Base-by-base conservation (phyloP, 2,797 vertebrate genomes). In the Chanos chanos region DNA sequence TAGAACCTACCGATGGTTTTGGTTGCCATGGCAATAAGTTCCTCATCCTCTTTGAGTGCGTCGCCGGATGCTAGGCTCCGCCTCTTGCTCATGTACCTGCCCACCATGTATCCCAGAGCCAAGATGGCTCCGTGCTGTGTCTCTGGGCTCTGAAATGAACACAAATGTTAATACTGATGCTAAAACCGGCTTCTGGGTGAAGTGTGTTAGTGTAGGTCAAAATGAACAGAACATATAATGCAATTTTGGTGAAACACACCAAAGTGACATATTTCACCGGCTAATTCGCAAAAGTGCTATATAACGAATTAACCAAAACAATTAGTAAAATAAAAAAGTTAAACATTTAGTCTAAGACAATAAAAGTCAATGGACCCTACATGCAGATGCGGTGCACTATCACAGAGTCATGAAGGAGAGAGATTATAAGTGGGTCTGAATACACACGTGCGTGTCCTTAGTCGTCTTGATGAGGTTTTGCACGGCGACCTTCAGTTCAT, bases 1-100 rank as follows among this genome's bases (percentile, higher is more conserved):
- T n/a, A n/a, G n/a, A n/a, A n/a, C n/a, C n/a, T 83, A 97, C 96
- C 95, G 78, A 98, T 93, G 31, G 92, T 93, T 79, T 93, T 95
- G 39, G 93, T 94, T 13, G 93, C 92, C 9, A 78, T 86, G 61
- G 90, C 85, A 82, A 97, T 91, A 62, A 94, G 83, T n/a, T 92
- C 87, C 44, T 94, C 91, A 45, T 95, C 91, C 34, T 88, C 91
- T 1, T 85, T 85, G 47, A 88, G 78, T 18, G 81, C 77, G 45
- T 93, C 87, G 57, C 63, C 57, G 47, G 71, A 77, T 40, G 61
- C 62, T 43, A 66, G 64, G 56, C 74, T 68, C 66, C 91, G 94
- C 73, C 86, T 88, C 82, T 87, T 94, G 78, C 91, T 92, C 87
- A 95, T 88, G 65, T 94, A 94, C 62, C 95, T 87, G 81, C 95